These are phyloP conservation scores for Edolisoma coerulescens DNA, from an alignment of 2,113 vertebrate genomes.

Conservation along the genomic window DNA sequence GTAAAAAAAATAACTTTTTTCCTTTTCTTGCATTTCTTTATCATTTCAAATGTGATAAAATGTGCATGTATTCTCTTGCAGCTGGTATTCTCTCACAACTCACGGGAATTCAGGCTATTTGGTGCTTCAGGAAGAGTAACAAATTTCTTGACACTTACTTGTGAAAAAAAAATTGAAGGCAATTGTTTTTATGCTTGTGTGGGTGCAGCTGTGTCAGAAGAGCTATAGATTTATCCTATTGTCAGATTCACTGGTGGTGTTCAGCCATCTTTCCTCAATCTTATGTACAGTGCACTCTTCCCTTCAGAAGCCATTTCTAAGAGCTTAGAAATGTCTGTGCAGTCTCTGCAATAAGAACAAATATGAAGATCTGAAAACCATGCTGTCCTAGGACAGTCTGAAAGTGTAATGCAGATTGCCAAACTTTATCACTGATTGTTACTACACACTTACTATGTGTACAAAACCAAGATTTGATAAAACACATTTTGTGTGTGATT, in stretches of 20 bases:
- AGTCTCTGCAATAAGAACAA: not conserved
- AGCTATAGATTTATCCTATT: not conserved
- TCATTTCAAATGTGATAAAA: not conserved
- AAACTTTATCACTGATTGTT: not conserved
- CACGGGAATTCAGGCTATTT: not conserved
- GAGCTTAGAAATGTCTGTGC: not conserved
- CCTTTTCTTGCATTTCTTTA: not conserved
- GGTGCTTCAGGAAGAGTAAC: not conserved
- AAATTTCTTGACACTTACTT: not conserved
- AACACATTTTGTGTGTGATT: not conserved
- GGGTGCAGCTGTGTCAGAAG: not conserved
- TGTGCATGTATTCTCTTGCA: not conserved
- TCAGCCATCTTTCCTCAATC: not conserved
- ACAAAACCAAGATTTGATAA: not conserved
- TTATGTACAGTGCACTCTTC: not conserved
- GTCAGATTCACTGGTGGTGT: not conserved
- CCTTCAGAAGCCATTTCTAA: not conserved
- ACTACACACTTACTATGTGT: not conserved
- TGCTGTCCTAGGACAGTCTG: not conserved
- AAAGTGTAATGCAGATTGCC: not conserved
- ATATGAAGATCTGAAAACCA: not conserved
- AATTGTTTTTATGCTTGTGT: not conserved
- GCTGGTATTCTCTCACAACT: not conserved
- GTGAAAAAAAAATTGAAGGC: not conserved
- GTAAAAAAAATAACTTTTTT: not conserved